phyloP scores from a whole-genome alignment of 2,797 vertebrate genomes.

The Cirrhinus molitorella region DNA sequence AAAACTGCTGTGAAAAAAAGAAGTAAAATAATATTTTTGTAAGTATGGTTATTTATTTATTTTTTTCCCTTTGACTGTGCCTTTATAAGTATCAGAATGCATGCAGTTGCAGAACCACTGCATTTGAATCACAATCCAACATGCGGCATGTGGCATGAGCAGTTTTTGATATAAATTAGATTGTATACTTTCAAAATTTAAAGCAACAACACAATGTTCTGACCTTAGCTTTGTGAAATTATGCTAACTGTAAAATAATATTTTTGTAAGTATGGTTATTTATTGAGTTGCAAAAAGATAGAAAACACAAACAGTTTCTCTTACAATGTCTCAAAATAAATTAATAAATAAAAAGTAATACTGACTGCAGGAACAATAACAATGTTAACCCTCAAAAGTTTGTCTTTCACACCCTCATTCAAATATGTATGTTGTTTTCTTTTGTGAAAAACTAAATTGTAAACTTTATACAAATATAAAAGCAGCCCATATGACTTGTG shows the following conservation, averaged over 20 bases:
- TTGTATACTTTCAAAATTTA: too few species aligned
- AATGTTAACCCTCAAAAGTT: background rate
- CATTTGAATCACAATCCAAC: too few species aligned
- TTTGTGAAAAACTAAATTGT: background rate
- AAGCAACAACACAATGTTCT: too few species aligned
- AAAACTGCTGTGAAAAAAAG: background rate
- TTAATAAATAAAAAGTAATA: background rate
- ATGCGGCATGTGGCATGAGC: too few species aligned
- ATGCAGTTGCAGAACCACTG: too few species aligned
- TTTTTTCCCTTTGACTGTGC: too few species aligned
- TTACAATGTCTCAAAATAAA: background rate
- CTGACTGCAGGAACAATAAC: background rate
- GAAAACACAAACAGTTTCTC: background rate
- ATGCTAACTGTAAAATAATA: too few species aligned
- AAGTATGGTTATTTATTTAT: background rate
- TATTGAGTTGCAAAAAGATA: background rate
- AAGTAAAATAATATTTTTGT: background rate
- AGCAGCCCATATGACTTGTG: background rate
- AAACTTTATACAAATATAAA: background rate
- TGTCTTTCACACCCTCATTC: background rate
- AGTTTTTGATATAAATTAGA: too few species aligned
- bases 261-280: background rate
- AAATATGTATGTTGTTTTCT: background rate
- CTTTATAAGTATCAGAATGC: too few species aligned
- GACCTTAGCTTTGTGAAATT: too few species aligned